A percentile compares a stretch with the other conserved stretches of the same genome.
Evolutionary conservation across 2,797 vertebrate genomes (phyloP).

Genomic region (Onychomys torridus): DNA sequence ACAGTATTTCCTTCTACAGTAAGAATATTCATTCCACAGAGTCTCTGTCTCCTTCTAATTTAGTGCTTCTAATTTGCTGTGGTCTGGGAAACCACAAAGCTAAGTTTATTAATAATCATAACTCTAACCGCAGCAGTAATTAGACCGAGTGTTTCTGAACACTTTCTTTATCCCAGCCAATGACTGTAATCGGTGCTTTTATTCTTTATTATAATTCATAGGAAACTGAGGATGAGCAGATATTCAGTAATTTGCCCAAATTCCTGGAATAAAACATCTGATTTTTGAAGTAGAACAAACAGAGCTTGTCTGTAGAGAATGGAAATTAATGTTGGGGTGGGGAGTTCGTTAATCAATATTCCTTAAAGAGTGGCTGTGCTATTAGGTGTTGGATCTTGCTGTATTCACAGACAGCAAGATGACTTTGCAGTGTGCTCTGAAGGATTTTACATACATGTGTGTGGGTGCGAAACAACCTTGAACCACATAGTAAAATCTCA

Average conservation of each 20-base stretch:
- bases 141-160: not conserved
- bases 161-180: conserved; percentile 9
- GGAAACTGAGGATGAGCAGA: conserved; percentile 37
- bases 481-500: not conserved
- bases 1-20: conserved; percentile 14
- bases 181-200: conserved; percentile 26
- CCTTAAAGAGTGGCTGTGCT: not conserved
- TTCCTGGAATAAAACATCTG: not conserved
- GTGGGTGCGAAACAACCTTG: not conserved
- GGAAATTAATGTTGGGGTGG: not conserved
- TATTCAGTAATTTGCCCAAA: conserved; percentile 34
- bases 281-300: conserved; percentile 10
- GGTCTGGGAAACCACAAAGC: not conserved
- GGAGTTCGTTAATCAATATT: not conserved
- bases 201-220: conserved; percentile 22
- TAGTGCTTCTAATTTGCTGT: conserved; percentile 63
- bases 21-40: not conserved
- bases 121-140: not conserved
- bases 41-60: conserved; percentile 34
- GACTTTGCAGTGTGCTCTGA: not conserved
- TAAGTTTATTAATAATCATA: conserved; percentile 30
- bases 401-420: not conserved
- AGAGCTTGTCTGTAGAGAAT: not conserved
- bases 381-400: not conserved
- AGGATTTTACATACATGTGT: not conserved